Conservation (phyloP, 2,113 vertebrate species). For the Drymodes brunneopygia region DNA sequence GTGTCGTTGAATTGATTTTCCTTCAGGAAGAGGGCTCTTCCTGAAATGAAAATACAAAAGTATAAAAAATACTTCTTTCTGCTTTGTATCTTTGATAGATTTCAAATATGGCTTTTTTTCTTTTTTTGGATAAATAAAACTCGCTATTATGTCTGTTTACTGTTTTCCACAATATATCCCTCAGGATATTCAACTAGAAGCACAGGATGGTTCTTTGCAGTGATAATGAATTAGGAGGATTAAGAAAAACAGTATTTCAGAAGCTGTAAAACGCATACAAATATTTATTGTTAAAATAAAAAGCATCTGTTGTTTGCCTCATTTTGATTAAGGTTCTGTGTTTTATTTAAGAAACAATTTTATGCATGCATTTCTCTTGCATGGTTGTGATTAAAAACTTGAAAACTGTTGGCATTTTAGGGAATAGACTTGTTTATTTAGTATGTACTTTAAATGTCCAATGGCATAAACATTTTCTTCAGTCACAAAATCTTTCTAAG, state of each 20-base stretch:
- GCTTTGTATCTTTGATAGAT: neutral
- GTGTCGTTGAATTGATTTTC: neutral
- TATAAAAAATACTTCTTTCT: neutral
- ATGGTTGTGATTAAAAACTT: neutral
- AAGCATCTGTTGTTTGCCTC: neutral
- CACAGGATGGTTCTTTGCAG: neutral
- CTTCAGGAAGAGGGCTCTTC: neutral
- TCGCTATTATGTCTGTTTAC: neutral
- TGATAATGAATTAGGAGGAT: neutral
- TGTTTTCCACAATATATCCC: neutral
- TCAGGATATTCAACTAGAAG: neutral
- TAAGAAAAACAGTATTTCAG: neutral
- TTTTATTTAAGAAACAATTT: neutral
- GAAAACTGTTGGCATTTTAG: neutral
- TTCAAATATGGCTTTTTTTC: neutral
- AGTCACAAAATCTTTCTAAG: neutral
- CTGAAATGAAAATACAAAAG: neutral
- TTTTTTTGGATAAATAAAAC: neutral
- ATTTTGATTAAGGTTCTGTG: neutral
- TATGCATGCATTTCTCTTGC: neutral
- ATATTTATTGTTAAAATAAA: neutral
- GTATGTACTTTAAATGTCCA: neutral
- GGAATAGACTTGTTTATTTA: neutral
- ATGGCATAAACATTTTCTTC: neutral
- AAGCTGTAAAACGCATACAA: neutral